Percentiles rank a stretch among this genome's conserved stretches.
These are phyloP conservation scores for Marronus borbonicus DNA, from an alignment of 2,888 invertebrate species.

Conservation along the genomic window DNA sequence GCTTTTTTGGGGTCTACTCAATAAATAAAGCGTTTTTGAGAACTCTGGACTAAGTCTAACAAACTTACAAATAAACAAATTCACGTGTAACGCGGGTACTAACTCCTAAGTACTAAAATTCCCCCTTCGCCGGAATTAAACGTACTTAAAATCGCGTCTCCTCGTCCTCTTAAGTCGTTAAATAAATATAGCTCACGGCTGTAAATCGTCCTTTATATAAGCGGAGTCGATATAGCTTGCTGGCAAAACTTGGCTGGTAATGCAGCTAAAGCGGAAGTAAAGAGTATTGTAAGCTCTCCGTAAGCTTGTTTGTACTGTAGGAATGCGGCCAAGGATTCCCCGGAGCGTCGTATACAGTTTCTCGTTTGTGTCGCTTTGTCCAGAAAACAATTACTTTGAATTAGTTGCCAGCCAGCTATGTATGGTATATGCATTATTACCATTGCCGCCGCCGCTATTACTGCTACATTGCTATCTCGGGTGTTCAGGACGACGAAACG, in stretches of 20 bases:
- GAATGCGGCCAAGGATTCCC: slow-evolving; percentile 32
- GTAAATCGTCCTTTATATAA: background rate
- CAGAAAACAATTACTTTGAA: slow-evolving; percentile 42
- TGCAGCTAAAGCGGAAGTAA: slow-evolving; percentile 21
- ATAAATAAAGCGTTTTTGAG: too few species aligned
- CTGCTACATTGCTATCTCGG: slow-evolving; percentile 6
- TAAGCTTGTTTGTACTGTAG: slow-evolving; percentile 31
- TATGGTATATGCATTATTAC: too few species aligned
- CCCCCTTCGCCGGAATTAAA: too few species aligned
- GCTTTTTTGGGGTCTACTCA: too few species aligned
- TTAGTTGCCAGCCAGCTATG: background rate
- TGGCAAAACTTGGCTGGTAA: background rate
- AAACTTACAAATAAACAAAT: too few species aligned
- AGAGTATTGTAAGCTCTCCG: slow-evolving; percentile 18
- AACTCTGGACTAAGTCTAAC: too few species aligned
- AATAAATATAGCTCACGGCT: too few species aligned
- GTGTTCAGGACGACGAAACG: background rate
- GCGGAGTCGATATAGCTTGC: background rate
- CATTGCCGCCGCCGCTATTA: background rate
- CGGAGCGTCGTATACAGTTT: slow-evolving; percentile 20
- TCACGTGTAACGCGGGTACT: too few species aligned
- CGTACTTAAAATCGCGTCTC: too few species aligned
- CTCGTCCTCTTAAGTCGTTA: too few species aligned
- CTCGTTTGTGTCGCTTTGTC: slow-evolving; percentile 30
- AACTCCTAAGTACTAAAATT: too few species aligned